Evolutionary conservation across 2,888 invertebrate genomes (phyloP).

Genomic region (Timandra comae): DNA sequence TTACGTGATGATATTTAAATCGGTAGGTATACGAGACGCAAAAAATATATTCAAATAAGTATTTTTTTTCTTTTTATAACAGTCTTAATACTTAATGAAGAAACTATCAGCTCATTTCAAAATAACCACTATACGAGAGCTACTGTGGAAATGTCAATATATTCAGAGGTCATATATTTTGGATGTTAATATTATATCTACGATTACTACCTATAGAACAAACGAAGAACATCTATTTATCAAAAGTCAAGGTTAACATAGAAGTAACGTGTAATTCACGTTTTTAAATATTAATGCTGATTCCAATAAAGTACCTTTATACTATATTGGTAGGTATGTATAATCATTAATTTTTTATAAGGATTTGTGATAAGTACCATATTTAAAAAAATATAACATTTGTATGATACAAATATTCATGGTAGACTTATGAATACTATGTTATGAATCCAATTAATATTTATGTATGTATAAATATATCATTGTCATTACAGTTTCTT

Average conservation of each 20-base stretch:
- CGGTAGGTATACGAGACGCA: constrained; percentile 6
- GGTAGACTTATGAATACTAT: too few species aligned
- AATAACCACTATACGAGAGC: constrained; percentile 30
- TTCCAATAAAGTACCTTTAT: too few species aligned
- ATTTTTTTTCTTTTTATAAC: background rate
- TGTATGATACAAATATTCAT: too few species aligned
- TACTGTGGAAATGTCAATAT: constrained; percentile 44
- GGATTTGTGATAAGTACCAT: too few species aligned
- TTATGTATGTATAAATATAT: too few species aligned
- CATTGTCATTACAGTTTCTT: too few species aligned
- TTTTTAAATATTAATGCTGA: too few species aligned
- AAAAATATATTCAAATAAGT: constrained; percentile 3
- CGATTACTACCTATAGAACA: constrained; percentile 23
- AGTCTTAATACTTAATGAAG: constrained; percentile 17
- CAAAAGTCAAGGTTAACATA: constrained; percentile 42
- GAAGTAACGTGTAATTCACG: constrained; percentile 4
- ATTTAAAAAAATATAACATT: too few species aligned
- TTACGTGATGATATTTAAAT: too few species aligned
- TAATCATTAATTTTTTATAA: too few species aligned
- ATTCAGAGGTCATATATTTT: constrained; percentile 44
- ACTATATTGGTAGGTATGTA: too few species aligned
- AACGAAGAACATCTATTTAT: constrained; percentile 26
- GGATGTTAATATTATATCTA: constrained; percentile 16
- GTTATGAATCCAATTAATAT: too few species aligned
- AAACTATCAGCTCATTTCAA: constrained; percentile 28